These are phyloP conservation scores for Cuniculus paca DNA, from an alignment of 2,797 vertebrate species.

Conservation along the genomic window DNA sequence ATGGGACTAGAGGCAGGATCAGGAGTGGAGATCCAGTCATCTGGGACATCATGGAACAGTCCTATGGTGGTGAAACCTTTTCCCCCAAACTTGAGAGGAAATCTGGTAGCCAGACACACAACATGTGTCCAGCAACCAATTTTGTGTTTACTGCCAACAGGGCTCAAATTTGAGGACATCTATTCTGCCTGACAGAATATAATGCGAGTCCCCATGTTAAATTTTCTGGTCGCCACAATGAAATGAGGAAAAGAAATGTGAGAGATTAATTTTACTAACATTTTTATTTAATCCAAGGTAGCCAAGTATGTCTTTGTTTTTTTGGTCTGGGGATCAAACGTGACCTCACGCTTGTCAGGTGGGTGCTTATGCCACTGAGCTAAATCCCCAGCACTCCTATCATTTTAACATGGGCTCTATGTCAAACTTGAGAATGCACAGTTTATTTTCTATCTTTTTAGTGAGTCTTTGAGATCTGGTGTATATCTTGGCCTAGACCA, in stretches of 20 bases:
- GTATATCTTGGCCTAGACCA: background rate
- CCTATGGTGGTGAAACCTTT: rapidly evolving
- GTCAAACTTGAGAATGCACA: background rate
- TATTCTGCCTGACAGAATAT: background rate
- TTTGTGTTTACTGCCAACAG: rapidly evolving
- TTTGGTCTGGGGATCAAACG: too few species aligned
- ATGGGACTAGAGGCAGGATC: too few species aligned
- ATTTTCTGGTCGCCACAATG: background rate
- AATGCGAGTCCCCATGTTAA: background rate
- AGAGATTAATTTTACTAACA: background rate
- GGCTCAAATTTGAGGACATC: background rate
- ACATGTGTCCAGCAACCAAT: background rate
- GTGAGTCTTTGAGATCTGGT: background rate
- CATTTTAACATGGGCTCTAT: background rate
- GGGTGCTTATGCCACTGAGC: too few species aligned
- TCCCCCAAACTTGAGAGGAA: background rate
- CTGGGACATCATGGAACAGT: too few species aligned
- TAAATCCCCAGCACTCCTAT: too few species aligned
- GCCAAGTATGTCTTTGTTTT: too few species aligned
- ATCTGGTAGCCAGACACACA: background rate
- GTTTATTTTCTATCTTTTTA: background rate
- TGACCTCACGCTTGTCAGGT: too few species aligned
- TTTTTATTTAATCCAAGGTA: background rate
- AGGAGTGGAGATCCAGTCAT: too few species aligned
- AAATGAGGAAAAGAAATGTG: background rate